Base-by-base conservation (phyloP, 2,888 invertebrate species). In the Phorcus lineatus region DNA sequence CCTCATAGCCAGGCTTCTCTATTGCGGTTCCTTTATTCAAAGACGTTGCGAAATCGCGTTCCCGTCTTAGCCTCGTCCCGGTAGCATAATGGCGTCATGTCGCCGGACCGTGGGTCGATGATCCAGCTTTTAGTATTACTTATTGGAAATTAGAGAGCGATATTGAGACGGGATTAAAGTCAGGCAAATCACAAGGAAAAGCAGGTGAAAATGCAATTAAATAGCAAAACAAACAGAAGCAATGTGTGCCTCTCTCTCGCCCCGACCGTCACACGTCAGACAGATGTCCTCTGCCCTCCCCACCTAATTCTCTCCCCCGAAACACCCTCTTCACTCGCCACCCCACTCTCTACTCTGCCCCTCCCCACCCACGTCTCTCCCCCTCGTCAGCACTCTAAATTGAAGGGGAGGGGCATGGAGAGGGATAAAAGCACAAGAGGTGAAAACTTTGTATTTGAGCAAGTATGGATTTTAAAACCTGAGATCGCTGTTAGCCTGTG, bases 151-250 rank as follows among this genome's bases (percentile, higher is more conserved):
- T 28, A 31, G 62, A 62, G 22, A 24, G 62, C 62, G 62, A 62
- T 24, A 74, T 52, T n/a, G 47, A 52, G 74, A 52, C 11, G 52
- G 74, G 52, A 52, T 74, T 52, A 74, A 74, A 74, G 74, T 74
- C 74, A 52, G 52, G 40, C 52, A 52, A 74, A 62, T 62, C 62
- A 62, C 28, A 17, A 62, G 24, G 28, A 47, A 28, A 24, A 74
- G 74, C 74, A 74, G 74, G 74, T 74, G 74, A 74, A 74, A 74
- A 74, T 74, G 52, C 74, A 47, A 74, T 74, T 74, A 74, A 74
- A 74, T 74, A 24, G 74, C 74, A 52, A 22, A 74, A 74, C 52
- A 74, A 74, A 74, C 52, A 74, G 40, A 62, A 11, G 62, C 62
- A 28, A 17, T 28, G 28, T 28, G 16, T 28, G 13, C 28, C 62